Percentiles rank a stretch among this genome's conserved stretches.
Evolutionary conservation across 1,140 invertebrate species (phyloP).

Genomic region (Leptoteleia sp.): DNA sequence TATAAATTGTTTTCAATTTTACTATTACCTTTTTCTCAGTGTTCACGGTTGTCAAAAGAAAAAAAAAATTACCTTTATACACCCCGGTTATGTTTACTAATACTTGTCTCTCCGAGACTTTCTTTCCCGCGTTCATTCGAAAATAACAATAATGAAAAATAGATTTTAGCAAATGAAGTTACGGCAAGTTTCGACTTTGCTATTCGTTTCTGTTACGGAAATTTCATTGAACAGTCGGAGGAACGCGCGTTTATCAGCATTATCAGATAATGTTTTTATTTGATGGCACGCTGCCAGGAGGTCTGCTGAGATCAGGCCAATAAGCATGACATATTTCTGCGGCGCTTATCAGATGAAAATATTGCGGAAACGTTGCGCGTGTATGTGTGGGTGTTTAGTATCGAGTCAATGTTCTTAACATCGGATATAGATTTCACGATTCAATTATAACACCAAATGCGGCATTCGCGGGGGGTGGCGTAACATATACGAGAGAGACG

Average conservation of each 20-base stretch:
- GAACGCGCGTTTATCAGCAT: constrained; percentile 55
- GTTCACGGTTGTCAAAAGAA: too few species aligned
- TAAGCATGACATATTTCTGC: constrained; percentile 67
- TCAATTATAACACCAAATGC: constrained; percentile 23
- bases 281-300: constrained; percentile 53
- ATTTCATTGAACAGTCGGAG: constrained; percentile 46
- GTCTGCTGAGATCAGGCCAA: constrained; percentile 61
- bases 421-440: constrained; percentile 35
- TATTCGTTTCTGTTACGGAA: constrained; percentile 36
- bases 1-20: too few species aligned
- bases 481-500: background rate
- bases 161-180: background rate
- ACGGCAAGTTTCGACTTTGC: background rate
- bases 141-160: too few species aligned
- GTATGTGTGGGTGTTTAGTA: constrained; percentile 13
- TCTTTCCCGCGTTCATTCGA: too few species aligned
- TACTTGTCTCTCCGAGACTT: too few species aligned
- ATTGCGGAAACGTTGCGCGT: constrained; percentile 46
- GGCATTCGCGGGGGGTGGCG: too few species aligned
- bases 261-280: constrained; percentile 63
- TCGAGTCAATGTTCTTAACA: constrained; percentile 41
- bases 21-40: too few species aligned
- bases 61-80: too few species aligned
- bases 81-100: too few species aligned
- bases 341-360: constrained; percentile 63